Evolutionary conservation across 2,113 vertebrate species (phyloP), one percentile per base, ranked within the genome.

Genomic region (Vireo altiloquus): DNA sequence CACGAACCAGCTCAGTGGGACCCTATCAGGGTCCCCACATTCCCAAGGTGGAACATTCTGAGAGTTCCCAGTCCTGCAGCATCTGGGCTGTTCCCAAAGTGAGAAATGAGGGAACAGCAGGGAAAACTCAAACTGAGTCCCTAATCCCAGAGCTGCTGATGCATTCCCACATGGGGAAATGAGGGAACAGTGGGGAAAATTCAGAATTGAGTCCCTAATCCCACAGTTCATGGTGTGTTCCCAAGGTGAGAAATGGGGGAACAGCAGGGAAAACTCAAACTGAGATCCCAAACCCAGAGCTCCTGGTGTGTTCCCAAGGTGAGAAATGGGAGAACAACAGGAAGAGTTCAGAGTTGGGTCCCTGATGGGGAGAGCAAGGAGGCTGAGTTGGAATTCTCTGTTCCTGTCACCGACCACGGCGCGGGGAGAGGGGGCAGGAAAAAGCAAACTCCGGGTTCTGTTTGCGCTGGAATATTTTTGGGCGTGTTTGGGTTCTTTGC

Each of bases 401-500:
- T 21, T 25, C 46, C 33, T 77, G 71, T 24, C 20, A 6, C n/a
- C 11, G 14, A 10, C 33, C 3, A 0, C 11, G 60, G 47, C 54
- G 37, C 39, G 50, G 71, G 59, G 60, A 87, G 59, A 81, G 12
- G 50, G 39, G 16, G 21, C 17, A 42, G 64, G 12, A 77, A 96
- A 92, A 93, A 77, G 87, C 69, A 59, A 92, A 74, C 91, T 87
- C 76, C 86, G 91, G 83, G 75, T 96, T 93, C 79, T 92, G 83
- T 93, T 89, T 91, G 91, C 86, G 10, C 70, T 72, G 63, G 84
- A 95, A 95, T 96, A 97, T 95, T 94, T 96, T 94, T 63, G 31
- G 94, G 95, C 70, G 4, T 98, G 96, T 97, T 97, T 97, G 97
- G 86, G 82, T 91, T 35, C 82, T 98, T 96, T 96, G 94, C 97